A percentile compares a stretch with the other conserved stretches of the same genome.
These are phyloP conservation scores for Sebastes iracundus DNA, from an alignment of 2,797 vertebrate species.

Conservation along the genomic window DNA sequence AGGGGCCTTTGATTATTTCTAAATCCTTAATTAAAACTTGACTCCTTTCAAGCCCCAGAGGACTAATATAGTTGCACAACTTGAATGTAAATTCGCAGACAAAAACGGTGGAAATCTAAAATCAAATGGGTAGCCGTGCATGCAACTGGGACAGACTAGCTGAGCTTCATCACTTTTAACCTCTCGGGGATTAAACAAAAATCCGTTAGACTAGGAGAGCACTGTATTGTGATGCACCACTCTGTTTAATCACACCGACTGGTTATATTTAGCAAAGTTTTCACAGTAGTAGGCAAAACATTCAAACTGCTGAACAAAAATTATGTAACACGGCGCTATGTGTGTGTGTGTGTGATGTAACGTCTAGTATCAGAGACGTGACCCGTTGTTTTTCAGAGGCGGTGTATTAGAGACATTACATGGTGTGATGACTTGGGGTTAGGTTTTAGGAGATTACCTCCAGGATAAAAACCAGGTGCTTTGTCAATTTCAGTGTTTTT, in stretches of 20 bases:
- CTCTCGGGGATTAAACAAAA: slow-evolving; percentile 55
- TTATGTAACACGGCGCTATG: slow-evolving; percentile 28
- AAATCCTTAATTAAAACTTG: slow-evolving; percentile 58
- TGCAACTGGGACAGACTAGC: slow-evolving; percentile 36
- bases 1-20: slow-evolving; percentile 46
- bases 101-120: slow-evolving; percentile 13
- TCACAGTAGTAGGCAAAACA: slow-evolving; percentile 1
- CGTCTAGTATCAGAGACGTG: slow-evolving; percentile 15
- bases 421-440: slow-evolving; percentile 47
- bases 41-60: slow-evolving; percentile 10
- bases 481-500: slow-evolving; percentile 70
- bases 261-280: slow-evolving; percentile 26
- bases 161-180: slow-evolving; percentile 39
- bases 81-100: slow-evolving; percentile 29
- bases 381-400: slow-evolving; percentile 41
- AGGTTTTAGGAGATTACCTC: slow-evolving; percentile 76
- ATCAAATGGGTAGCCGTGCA: slow-evolving; percentile 44
- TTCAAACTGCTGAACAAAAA: slow-evolving; percentile 20
- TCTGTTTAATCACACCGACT: slow-evolving; percentile 40
- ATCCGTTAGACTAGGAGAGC: slow-evolving; percentile 22
- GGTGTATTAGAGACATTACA: slow-evolving; percentile 43
- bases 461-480: slow-evolving; percentile 75
- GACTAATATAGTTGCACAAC: slow-evolving; percentile 16
- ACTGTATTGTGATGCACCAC: slow-evolving; percentile 20
- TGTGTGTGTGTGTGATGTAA: slow-evolving; percentile 39